These are phyloP conservation scores for Parotocinclus haroldoi DNA, from an alignment of 2,797 vertebrate genomes.

Conservation along the genomic window DNA sequence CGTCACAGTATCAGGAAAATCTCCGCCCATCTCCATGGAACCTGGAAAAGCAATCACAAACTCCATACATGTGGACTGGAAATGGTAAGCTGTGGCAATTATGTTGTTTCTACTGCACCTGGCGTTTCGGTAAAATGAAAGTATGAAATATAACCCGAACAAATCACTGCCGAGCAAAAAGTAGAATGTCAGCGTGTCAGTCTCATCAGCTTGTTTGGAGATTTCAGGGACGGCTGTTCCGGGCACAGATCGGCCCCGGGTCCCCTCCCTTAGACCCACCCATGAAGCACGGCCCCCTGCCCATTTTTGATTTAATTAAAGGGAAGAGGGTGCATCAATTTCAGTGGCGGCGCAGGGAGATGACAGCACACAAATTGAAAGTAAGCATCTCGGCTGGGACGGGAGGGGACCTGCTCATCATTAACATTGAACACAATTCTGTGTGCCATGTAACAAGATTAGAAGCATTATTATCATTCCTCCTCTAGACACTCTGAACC, in stretches of 20 bases:
- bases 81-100: conserved; percentile 42
- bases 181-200: background rate
- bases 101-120: conserved; percentile 56
- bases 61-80: conserved; percentile 58
- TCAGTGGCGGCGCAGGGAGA: conserved; percentile 61
- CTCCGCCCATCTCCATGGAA: conserved; percentile 60
- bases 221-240: conserved; percentile 52
- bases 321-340: conserved; percentile 72
- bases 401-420: conserved; percentile 64
- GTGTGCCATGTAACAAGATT: conserved; percentile 76
- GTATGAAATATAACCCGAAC: background rate
- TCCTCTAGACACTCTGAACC: conserved; percentile 51
- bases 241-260: conserved; percentile 34
- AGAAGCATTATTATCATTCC: conserved; percentile 74
- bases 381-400: conserved; percentile 67
- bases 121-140: background rate
- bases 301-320: conserved; percentile 79
- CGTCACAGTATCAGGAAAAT: conserved; percentile 68
- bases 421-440: conserved; percentile 75
- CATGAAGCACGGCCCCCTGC: conserved; percentile 50
- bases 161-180: background rate
- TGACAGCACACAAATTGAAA: conserved; percentile 83
- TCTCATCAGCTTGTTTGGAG: conserved; percentile 7
- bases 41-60: conserved; percentile 67
- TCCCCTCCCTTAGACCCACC: conserved; percentile 51